Base-by-base conservation (phyloP, 1,140 invertebrate species). In the Drosophila sturtevanti region DNA sequence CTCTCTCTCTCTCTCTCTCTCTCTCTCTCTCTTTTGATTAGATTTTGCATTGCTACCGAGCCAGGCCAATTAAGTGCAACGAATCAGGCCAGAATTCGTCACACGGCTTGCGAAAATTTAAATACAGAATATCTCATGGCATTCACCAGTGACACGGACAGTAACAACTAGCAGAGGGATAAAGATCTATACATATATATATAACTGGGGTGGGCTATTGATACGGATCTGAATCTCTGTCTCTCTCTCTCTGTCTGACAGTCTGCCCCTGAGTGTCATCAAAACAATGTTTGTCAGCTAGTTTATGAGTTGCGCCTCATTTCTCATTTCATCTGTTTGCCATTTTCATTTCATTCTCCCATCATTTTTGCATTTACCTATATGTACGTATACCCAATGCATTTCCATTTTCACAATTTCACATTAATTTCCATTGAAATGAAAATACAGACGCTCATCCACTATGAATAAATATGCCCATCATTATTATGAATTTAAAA, bases 401-500 rank as follows among this genome's bases (percentile, higher is more conserved):
- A 61, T 66, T 34, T 66, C 31, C 44, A 54, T 60, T 76, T 84
- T 84, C 77, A 70, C 82, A 87, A 87, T 87, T 87, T 87, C 82
- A 87, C 82, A 87, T 87, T 87, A 87, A 87, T 87, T 87, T 87
- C 82, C 77, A 62, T 73, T 89, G 75, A 87, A 87, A n/a, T n/a
- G n/a, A n/a, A n/a, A n/a, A n/a, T n/a, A n/a, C 9, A 41, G 3
- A 38, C 60, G 35, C 27, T 54, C 5, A 27, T 27, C 24, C 12
- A 14, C 12, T 54, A 24, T 31, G 22, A 61, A 60, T 41, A n/a
- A n/a, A 4, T 38, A 4, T 41, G 41, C 41, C 41, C 18, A 18
- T 14, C 14, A 44, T 44, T 9, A 44, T 44, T 44, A 44, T 44
- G 41, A 14, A 44, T 44, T 44, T 44, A 44, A 44, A 44, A 44